These are phyloP conservation scores for Sinosuthora webbiana DNA, from an alignment of 2,113 vertebrate species.

Conservation along the genomic window DNA sequence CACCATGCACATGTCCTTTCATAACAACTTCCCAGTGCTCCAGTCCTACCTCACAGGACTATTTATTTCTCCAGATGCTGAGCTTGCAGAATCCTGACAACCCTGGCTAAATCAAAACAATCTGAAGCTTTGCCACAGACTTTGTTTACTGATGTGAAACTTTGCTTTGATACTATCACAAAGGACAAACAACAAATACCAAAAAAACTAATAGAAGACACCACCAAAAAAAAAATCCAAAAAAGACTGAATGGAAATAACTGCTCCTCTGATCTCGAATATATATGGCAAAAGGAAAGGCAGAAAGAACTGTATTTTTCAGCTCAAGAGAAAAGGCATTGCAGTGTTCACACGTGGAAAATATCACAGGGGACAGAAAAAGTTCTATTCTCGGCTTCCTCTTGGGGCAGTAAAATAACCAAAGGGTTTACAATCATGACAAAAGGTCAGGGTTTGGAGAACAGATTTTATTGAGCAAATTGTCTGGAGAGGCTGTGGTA, in stretches of 20 bases:
- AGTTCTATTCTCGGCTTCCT: neutral
- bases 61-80: neutral
- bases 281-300: neutral
- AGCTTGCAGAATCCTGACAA: neutral
- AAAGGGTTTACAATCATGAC: neutral
- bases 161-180: neutral
- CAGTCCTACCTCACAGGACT: neutral
- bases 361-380: neutral
- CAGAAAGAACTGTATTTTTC: neutral
- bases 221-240: neutral
- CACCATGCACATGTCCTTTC: fast-evolving
- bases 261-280: neutral
- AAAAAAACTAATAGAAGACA: neutral
- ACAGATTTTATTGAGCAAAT: neutral
- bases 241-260: neutral
- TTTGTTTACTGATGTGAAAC: neutral
- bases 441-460: neutral
- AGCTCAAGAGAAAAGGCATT: neutral
- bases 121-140: neutral
- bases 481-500: neutral
- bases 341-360: neutral
- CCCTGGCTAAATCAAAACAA: neutral
- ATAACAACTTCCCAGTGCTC: neutral
- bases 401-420: neutral
- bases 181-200: neutral